phyloP scores from a whole-genome alignment of 2,113 vertebrate species.

The Seriola quinqueradiata region DNA sequence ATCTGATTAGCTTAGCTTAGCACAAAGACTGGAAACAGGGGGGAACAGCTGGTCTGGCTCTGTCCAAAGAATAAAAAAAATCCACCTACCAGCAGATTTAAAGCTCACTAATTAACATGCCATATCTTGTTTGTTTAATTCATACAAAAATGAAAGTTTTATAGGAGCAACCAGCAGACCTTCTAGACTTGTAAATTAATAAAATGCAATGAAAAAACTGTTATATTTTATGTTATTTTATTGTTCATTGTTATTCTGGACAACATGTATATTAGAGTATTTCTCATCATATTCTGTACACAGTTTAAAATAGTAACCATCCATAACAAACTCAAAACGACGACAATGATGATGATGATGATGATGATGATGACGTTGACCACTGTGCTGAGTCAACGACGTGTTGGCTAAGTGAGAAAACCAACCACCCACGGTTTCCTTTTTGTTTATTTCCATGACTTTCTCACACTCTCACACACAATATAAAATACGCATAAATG shows the following conservation, averaged over 20 bases:
- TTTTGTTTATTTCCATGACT: background rate
- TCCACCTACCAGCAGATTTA: background rate
- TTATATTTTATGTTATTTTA: slow-evolving; percentile 10
- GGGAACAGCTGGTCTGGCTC: too few relatives aligned
- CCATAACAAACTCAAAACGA: background rate
- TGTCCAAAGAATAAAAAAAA: background rate
- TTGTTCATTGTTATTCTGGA: slow-evolving; percentile 28
- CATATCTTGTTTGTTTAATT: background rate
- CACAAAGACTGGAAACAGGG: background rate
- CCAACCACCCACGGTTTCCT: background rate
- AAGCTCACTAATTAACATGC: background rate
- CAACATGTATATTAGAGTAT: slow-evolving; percentile 17
- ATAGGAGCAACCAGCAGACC: background rate
- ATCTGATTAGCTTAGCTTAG: too few relatives aligned
- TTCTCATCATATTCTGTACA: slow-evolving; percentile 14
- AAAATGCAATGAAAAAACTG: background rate
- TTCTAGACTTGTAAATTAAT: background rate
- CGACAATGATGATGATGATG: background rate
- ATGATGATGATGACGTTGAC: background rate
- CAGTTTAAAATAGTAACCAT: slow-evolving; percentile 1
- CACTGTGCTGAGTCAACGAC: background rate
- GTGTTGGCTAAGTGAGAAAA: background rate
- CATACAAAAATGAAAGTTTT: background rate
- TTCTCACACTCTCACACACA: slow-evolving; percentile 21
- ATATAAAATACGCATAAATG: slow-evolving; percentile 25